Conservation (phyloP, 2,113 vertebrate genomes). For the Nycticorax nycticorax region DNA sequence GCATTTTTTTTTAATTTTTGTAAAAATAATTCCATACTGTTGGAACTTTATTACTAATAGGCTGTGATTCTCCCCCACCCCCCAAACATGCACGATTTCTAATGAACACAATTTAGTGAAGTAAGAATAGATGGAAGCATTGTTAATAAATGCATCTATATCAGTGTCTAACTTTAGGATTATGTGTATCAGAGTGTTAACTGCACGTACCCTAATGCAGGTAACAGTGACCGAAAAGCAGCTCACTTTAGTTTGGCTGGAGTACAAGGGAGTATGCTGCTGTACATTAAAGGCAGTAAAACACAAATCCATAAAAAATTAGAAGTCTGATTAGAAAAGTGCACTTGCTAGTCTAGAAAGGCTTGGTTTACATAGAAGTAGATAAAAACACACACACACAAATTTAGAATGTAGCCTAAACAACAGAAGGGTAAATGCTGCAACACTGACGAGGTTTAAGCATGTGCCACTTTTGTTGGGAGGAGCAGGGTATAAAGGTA, state of each 20-base stretch:
- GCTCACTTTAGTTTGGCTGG: neutral
- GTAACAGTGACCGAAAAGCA: neutral
- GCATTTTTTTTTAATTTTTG: neutral
- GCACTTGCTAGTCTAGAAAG: constrained; percentile 57
- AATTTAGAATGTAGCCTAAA: constrained; percentile 28
- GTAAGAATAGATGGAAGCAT: constrained; percentile 5
- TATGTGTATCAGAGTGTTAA: neutral
- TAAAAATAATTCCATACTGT: constrained; percentile 35
- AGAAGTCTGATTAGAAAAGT: constrained; percentile 50
- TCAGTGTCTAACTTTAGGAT: constrained; percentile 7
- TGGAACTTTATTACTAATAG: constrained; percentile 20
- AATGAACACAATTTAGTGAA: constrained; percentile 10
- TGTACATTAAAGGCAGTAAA: constrained; percentile 16
- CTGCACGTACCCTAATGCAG: neutral
- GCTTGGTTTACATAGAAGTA: constrained; percentile 33
- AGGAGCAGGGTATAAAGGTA: constrained; percentile 69
- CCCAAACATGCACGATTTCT: neutral
- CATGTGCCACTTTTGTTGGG: constrained; percentile 59
- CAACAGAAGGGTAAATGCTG: constrained; percentile 35
- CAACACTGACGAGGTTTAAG: neutral
- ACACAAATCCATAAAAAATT: neutral
- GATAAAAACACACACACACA: neutral
- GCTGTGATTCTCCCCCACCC: constrained; percentile 29
- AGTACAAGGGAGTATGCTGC: neutral
- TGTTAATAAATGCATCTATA: constrained; percentile 26